Evolutionary conservation across 2,797 vertebrate genomes (phyloP), one percentile per base, ranked within the genome.

Genomic region (Monodelphis domestica): DNA sequence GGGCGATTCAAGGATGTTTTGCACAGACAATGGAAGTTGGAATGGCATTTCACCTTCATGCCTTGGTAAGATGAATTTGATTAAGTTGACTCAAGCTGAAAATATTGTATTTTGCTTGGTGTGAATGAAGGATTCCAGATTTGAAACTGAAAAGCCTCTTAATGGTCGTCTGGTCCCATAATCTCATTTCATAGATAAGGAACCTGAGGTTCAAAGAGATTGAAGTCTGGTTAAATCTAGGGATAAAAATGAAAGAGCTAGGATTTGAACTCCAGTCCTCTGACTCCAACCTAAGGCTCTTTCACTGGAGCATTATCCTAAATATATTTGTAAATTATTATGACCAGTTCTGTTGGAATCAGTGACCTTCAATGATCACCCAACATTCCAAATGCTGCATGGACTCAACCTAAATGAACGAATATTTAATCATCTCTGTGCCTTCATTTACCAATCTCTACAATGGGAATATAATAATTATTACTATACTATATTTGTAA

Each of bases 21-120:
- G 99, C 97, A 96, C 98, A 78, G 99, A 99, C 97, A 99, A 98
- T 0, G 99, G 99, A 90, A 99, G 98, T 97, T 99, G 99, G 99
- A 98, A 98, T 97, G 99, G 99, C 93, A 99, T 99, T 96, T 98
- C 99, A 1, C 99, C 99, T 0, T 99, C 99, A 53, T 99, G 99
- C 95, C 98, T 99, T 14, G 99, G 99, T 99, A 98, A 98, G 98
- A 96, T 14, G 1, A 91, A n/a, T n/a, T 1, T n/a, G 21, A 84
- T 3, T 11, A 10, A 84, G 3, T 50, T 26, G 11, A 50, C 24
- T 45, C 10, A 84, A 84, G 21, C 70, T 26, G 24, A 50, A 84
- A 84, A 50, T 50, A 26, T 4, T 50, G 10, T 26, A 28, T 3
- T 84, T 84, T 84, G 70, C 24, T 84, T 50, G 9, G 21, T 45